Percentiles rank a stretch among this genome's conserved stretches.
These are phyloP conservation scores for Dolichoris vasculosae DNA, from an alignment of 1,140 invertebrate genomes.

Conservation along the genomic window DNA sequence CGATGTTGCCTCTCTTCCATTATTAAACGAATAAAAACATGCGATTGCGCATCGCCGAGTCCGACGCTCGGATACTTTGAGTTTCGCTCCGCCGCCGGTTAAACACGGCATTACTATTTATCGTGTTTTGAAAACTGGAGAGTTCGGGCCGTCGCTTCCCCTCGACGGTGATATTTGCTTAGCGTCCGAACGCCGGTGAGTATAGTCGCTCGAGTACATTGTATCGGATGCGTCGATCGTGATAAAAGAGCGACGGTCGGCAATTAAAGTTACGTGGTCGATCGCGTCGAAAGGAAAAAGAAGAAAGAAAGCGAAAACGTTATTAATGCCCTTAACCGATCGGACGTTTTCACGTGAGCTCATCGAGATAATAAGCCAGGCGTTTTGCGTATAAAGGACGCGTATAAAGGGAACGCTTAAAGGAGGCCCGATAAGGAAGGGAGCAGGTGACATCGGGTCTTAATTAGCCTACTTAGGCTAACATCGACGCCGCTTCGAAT, in stretches of 20 bases:
- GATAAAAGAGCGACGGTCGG: neutral
- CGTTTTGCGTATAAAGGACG: neutral
- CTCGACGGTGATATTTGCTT: no score
- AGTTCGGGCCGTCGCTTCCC: no score
- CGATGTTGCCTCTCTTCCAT: no score
- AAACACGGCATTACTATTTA: no score
- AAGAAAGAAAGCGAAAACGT: no score
- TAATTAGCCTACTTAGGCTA: constrained; percentile 47
- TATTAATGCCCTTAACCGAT: neutral
- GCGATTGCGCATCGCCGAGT: no score
- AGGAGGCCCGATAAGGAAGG: constrained; percentile 17
- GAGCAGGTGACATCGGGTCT: constrained; percentile 27
- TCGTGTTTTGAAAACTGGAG: no score
- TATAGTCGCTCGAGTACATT: neutral
- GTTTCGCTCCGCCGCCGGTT: no score
- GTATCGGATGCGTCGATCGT: neutral
- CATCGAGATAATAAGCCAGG: neutral
- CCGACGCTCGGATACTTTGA: no score
- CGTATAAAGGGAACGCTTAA: neutral
- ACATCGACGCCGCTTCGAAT: constrained; percentile 33
- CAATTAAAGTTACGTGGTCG: neutral
- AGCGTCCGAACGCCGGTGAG: no score
- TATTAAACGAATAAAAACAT: no score
- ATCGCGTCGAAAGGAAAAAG: neutral
- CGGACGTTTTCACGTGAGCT: neutral